phyloP scores from a whole-genome alignment of 2,113 vertebrate genomes.

The Lutjanus erythropterus region DNA sequence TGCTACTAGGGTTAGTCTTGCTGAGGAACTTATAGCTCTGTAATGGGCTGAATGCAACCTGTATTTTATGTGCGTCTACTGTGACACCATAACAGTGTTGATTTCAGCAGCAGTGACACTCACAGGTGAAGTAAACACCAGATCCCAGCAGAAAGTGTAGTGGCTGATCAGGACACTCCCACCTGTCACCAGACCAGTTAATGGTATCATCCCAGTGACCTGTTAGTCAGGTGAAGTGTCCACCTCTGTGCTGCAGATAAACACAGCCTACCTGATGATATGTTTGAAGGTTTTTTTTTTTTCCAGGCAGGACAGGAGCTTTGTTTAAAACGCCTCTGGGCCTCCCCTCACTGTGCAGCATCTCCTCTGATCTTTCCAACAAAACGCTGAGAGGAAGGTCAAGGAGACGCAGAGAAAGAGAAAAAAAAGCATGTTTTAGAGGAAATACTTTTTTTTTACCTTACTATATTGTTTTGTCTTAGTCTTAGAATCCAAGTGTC shows the following conservation, averaged over 20 bases:
- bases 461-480: too few relatives aligned
- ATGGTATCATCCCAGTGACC: background rate
- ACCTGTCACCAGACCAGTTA: background rate
- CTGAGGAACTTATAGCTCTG: too few relatives aligned
- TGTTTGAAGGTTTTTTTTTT: background rate
- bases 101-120: background rate
- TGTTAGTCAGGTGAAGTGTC: background rate
- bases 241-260: background rate
- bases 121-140: background rate
- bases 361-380: constrained; percentile 2
- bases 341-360: background rate
- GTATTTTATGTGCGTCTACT: too few relatives aligned
- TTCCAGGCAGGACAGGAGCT: background rate
- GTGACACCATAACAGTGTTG: background rate
- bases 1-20: too few relatives aligned
- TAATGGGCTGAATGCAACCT: too few relatives aligned
- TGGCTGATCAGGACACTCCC: background rate
- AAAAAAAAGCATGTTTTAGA: background rate
- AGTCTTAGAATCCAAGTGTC: too few relatives aligned
- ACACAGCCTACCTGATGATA: constrained; percentile 9
- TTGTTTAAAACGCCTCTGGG: background rate
- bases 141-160: background rate
- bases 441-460: too few relatives aligned
- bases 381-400: constrained; percentile 14
- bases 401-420: background rate